phyloP scores from a whole-genome alignment of 2,113 vertebrate species.

The Trematocara stigmaticum region DNA sequence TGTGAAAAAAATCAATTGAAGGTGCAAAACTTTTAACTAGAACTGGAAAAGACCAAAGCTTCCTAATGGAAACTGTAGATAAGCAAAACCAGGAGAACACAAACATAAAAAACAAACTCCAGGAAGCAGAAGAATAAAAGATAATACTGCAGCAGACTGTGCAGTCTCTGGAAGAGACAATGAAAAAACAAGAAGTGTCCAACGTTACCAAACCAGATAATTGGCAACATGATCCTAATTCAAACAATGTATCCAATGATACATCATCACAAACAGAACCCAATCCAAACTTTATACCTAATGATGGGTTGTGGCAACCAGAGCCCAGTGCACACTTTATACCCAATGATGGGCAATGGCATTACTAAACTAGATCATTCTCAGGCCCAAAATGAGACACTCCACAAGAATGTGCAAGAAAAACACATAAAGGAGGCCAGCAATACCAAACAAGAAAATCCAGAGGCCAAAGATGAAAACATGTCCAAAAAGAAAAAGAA shows the following conservation, averaged over 20 bases:
- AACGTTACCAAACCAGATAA: not conserved
- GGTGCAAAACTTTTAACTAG: not conserved
- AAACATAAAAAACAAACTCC: not conserved
- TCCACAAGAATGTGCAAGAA: not conserved
- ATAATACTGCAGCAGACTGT: not conserved
- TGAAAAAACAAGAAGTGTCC: not conserved
- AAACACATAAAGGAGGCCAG: not conserved
- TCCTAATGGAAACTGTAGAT: not conserved
- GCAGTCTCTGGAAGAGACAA: not conserved
- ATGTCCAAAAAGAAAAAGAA: not conserved
- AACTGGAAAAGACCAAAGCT: not conserved
- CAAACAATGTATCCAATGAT: not conserved
- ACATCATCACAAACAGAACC: not conserved
- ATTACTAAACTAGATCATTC: not conserved
- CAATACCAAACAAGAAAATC: not conserved
- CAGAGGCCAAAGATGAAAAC: not conserved
- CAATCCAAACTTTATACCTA: not conserved
- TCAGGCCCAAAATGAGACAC: not conserved
- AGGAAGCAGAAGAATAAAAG: not conserved
- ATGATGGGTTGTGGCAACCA: not conserved
- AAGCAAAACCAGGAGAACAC: not conserved
- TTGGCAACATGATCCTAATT: not conserved
- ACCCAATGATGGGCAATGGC: not conserved
- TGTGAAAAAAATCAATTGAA: not conserved
- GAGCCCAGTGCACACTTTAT: not conserved